Evolutionary conservation across 2,113 vertebrate species (phyloP), one percentile per base, ranked within the genome.

Genomic region (Psilopogon haemacephalus): DNA sequence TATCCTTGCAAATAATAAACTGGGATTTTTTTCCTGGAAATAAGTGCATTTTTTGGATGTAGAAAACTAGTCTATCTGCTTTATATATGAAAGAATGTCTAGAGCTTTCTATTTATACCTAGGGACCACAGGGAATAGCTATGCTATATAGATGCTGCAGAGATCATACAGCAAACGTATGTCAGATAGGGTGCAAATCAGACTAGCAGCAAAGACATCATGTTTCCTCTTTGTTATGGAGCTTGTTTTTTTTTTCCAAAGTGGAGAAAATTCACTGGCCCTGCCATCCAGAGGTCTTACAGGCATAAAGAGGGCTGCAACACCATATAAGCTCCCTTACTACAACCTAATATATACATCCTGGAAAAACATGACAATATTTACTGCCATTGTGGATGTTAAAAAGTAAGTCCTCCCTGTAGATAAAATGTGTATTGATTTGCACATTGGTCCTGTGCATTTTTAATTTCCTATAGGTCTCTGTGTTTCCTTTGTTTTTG

Each of bases 291-390:
- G n/a, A 64, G 26, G 12, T n/a, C 38, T 78, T 38, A 46, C 7
- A 74, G 8, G 15, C 5, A 62, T 7, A 20, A 69, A 67, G 32
- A 17, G 7, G 4, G 24, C 6, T 2, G 1, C 42, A 59, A 87
- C 9, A 26, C 6, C 1, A 3, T n/a, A 12, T 28, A 50, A 42
- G 6, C 3, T 27, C 7, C 4, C 7, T 42, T 54, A 48, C 4
- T 73, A 42, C 65, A 56, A 28, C 9, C 26, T 42, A 19, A 1
- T 17, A 18, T 5, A 1, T 40, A 11, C n/a, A 5, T 28, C 6
- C 24, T 35, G 15, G 7, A 64, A 71, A 89, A 93, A 59, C 11
- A n/a, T 17, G 19, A 42, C 40, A 37, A 16, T 10, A 27, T 16
- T 58, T 3, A 0, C 20, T 84, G 33, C 35, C 15, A 26, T 10